Conservation (phyloP, 2,113 vertebrate genomes). For the Lichenostomus cassidix region DNA sequence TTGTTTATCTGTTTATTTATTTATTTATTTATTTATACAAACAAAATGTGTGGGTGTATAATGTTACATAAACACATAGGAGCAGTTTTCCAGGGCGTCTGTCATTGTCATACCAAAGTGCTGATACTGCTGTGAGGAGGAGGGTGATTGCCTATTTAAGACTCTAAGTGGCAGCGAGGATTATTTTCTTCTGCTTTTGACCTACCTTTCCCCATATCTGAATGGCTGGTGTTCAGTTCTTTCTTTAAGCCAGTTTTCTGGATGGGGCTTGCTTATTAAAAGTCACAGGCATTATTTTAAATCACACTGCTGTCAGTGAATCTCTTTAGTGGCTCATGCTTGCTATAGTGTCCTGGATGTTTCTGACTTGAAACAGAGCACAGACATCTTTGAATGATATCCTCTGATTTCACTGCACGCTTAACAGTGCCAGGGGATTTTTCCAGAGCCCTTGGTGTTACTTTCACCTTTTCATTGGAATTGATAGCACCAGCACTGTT, state of each 20-base stretch:
- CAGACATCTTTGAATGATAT: neutral
- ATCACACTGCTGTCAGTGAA: neutral
- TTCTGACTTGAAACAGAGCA: neutral
- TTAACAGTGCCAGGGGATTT: neutral
- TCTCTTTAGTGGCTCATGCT: neutral
- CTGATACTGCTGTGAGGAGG: neutral
- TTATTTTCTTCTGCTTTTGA: slow-evolving; percentile 43
- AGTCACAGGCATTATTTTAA: neutral
- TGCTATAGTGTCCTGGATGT: neutral
- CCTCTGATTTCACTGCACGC: neutral
- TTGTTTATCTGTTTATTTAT: neutral
- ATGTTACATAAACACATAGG: neutral
- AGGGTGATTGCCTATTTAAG: neutral
- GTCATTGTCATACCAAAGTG: neutral
- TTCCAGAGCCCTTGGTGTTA: neutral
- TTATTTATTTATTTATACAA: neutral
- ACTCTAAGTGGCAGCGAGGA: neutral
- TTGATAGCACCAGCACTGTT: neutral
- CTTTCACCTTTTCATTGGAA: neutral
- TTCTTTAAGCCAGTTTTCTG: slow-evolving; percentile 3
- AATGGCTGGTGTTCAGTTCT: neutral
- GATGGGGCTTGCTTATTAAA: neutral
- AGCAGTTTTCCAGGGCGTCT: neutral
- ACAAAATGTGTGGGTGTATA: neutral
- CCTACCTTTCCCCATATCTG: neutral